These are phyloP conservation scores for Dreissena polymorpha DNA, from an alignment of 1,140 invertebrate genomes.

Conservation along the genomic window DNA sequence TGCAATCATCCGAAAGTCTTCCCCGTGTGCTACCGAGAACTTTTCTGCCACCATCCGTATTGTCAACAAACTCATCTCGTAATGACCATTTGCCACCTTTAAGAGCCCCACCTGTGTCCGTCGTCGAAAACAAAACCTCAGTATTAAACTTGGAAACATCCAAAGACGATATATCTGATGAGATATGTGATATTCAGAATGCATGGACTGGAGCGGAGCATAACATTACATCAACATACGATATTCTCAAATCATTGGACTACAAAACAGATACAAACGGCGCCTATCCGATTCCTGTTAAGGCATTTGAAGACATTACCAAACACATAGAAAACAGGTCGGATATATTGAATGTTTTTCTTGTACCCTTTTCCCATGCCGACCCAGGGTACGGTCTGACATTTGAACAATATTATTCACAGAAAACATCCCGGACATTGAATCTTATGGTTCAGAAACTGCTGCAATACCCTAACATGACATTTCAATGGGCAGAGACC, in stretches of 20 bases:
- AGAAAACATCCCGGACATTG: constrained; percentile 92
- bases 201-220: not conserved
- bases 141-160: too few species aligned
- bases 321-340: not conserved
- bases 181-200: not conserved
- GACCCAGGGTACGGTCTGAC: constrained; percentile 87
- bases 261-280: constrained; percentile 31
- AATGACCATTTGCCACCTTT: too few species aligned
- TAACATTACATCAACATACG: constrained; percentile 24
- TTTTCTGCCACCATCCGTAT: too few species aligned
- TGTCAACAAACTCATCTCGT: too few species aligned
- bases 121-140: too few species aligned
- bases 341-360: constrained; percentile 84
- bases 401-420: constrained; percentile 86
- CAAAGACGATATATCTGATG: not conserved
- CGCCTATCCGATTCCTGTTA: constrained; percentile 33
- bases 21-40: too few species aligned
- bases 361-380: constrained; percentile 97
- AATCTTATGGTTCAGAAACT: constrained; percentile 93
- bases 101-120: too few species aligned
- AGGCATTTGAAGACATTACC: constrained; percentile 16
- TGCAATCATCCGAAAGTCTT: too few species aligned
- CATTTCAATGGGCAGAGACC: constrained; percentile 98
- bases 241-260: constrained; percentile 28
- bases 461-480: constrained; percentile 87